Evolutionary conservation across 2,797 vertebrate genomes (phyloP).

Genomic region (Potorous gilbertii): DNA sequence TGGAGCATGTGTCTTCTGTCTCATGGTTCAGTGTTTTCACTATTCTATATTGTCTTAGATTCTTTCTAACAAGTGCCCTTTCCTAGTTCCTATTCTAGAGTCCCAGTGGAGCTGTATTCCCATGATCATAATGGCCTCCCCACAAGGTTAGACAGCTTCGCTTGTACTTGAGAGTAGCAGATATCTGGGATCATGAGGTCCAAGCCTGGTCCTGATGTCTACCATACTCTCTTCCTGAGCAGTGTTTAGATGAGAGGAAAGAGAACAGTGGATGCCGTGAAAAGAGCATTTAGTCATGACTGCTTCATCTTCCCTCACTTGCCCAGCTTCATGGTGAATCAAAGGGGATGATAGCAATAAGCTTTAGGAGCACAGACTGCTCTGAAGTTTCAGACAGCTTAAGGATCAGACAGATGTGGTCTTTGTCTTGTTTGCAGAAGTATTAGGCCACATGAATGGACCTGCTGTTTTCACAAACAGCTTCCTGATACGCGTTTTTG

Average conservation of each 20-base stretch:
- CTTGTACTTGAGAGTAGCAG: slow-evolving; percentile 49
- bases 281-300: neutral
- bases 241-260: neutral
- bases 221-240: neutral
- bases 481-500: slow-evolving; percentile 45
- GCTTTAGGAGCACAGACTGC: neutral
- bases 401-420: slow-evolving; percentile 34
- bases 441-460: slow-evolving; percentile 36
- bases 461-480: slow-evolving; percentile 35
- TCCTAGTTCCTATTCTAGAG: neutral
- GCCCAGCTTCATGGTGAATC: slow-evolving; percentile 23
- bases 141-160: neutral
- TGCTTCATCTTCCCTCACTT: neutral
- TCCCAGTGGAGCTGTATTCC: neutral
- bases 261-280: neutral
- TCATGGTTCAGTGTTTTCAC: neutral
- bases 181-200: neutral
- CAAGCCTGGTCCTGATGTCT: slow-evolving; percentile 2
- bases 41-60: neutral
- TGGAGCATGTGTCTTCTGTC: neutral
- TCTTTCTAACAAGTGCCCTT: neutral
- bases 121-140: slow-evolving; percentile 2
- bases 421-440: neutral
- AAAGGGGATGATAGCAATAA: neutral
- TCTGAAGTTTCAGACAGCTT: neutral